These are phyloP conservation scores for Astropecten irregularis DNA, from an alignment of 53 echinoderm and acorn worm species.

Conservation along the genomic window DNA sequence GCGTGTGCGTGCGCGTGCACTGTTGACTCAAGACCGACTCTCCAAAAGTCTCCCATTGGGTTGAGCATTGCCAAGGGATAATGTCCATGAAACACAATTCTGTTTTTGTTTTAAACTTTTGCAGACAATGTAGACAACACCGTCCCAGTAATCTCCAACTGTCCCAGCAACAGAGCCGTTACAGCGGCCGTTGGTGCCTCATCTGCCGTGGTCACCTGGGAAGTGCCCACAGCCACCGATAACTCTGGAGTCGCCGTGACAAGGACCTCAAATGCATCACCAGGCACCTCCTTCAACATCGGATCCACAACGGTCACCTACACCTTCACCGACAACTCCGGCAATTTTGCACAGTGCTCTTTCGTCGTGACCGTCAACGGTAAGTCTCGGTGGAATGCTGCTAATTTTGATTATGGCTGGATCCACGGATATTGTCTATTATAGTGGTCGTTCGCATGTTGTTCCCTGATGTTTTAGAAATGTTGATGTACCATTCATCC, in stretches of 20 bases:
- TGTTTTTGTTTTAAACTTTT: too few relatives aligned
- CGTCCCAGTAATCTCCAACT: slow-evolving; percentile 59
- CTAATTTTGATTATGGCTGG: too few relatives aligned
- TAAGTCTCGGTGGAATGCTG: background rate
- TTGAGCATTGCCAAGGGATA: too few relatives aligned
- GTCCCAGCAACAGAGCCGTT: slow-evolving; percentile 37
- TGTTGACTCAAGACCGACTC: too few relatives aligned
- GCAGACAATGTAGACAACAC: too few relatives aligned
- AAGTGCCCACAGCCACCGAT: slow-evolving; percentile 73
- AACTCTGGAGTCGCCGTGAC: slow-evolving; percentile 25
- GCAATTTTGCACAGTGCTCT: slow-evolving; percentile 52
- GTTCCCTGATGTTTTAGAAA: too few relatives aligned
- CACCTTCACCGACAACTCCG: slow-evolving; percentile 68
- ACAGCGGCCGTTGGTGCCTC: slow-evolving; percentile 11
- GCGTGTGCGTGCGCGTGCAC: too few relatives aligned
- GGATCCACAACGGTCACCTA: slow-evolving; percentile 65
- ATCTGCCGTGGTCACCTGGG: slow-evolving; percentile 55
- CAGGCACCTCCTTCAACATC: slow-evolving; percentile 52
- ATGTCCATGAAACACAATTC: too few relatives aligned
- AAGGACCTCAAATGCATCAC: background rate
- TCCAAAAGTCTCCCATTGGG: too few relatives aligned
- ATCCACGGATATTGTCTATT: too few relatives aligned
- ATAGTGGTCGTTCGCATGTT: too few relatives aligned
- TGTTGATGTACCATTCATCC: too few relatives aligned
- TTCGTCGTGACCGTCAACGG: slow-evolving; percentile 56